phyloP scores from a whole-genome alignment of 2,888 invertebrate species.

The Trichopoda pennipes region DNA sequence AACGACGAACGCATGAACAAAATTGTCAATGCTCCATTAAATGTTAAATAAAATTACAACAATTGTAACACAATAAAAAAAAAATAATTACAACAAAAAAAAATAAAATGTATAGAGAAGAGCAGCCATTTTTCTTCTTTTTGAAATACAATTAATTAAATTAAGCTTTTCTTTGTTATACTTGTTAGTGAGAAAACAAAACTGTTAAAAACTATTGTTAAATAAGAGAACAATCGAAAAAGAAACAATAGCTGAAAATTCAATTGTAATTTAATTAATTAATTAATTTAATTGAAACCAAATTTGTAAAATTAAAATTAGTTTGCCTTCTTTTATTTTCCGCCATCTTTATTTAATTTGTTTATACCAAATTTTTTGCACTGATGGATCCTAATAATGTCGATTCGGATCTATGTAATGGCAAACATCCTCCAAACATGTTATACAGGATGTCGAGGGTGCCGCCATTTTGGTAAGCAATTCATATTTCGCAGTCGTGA shows the following conservation, averaged over 20 bases:
- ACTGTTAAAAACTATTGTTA: background rate
- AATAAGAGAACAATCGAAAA: background rate
- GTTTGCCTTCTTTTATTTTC: no score
- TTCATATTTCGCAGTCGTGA: no score
- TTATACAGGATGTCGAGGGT: no score
- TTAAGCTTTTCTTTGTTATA: constrained; percentile 32
- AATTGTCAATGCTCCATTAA: constrained; percentile 61
- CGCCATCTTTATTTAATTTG: no score
- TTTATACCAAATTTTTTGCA: no score
- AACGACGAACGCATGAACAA: constrained; percentile 15
- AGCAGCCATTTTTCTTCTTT: background rate
- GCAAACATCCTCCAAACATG: no score
- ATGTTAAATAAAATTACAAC: constrained; percentile 50
- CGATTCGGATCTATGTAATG: no score
- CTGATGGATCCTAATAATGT: no score
- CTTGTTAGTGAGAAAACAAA: background rate
- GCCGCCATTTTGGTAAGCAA: no score
- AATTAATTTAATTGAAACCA: constrained; percentile 17
- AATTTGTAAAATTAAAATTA: no score
- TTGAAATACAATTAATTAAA: constrained; percentile 42
- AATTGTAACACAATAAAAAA: constrained; percentile 38
- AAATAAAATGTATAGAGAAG: background rate
- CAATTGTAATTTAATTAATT: constrained; percentile 23
- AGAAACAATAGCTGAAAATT: constrained; percentile 20
- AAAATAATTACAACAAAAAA: constrained; percentile 1